Percentiles rank a stretch among this genome's conserved stretches.
These are phyloP conservation scores for Varroa destructor DNA, from an alignment of 1,140 invertebrate species.

Conservation along the genomic window DNA sequence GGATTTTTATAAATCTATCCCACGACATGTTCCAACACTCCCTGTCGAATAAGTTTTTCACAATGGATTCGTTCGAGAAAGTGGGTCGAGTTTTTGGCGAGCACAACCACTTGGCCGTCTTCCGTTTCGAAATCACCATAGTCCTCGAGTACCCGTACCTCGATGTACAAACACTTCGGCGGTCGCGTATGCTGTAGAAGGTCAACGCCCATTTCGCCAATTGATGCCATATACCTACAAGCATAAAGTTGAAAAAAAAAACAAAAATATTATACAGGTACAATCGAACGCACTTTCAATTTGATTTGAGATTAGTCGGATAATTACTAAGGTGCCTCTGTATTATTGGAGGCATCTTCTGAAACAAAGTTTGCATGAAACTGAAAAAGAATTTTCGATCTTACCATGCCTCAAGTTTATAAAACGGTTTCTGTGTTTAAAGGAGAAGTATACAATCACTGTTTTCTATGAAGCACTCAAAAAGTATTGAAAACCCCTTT, in stretches of 20 bases:
- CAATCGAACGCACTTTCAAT: no score
- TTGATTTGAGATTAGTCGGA: no score
- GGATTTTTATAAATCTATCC: not conserved
- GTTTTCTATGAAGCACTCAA: no score
- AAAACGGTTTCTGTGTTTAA: no score
- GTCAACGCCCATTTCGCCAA: constrained; percentile 68
- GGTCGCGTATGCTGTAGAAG: constrained; percentile 73
- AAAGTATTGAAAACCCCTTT: no score
- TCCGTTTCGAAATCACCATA: constrained; percentile 87
- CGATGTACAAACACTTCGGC: constrained; percentile 78
- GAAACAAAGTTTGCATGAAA: no score
- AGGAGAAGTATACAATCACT: no score
- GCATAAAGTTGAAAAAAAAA: constrained; percentile 48
- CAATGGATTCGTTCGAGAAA: constrained; percentile 72
- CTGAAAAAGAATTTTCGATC: no score
- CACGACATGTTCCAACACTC: constrained; percentile 65
- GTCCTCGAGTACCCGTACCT: constrained; percentile 72
- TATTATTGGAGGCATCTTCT: no score
- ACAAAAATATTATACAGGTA: no score
- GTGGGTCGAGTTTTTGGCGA: constrained; percentile 75
- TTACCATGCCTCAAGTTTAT: no score
- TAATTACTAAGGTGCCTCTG: no score
- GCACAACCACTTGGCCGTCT: constrained; percentile 68
- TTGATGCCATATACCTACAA: constrained; percentile 71
- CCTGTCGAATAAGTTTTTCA: constrained; percentile 79